Evolutionary conservation across 2,888 invertebrate species (phyloP).

Genomic region (Lepidochitona cinerea): DNA sequence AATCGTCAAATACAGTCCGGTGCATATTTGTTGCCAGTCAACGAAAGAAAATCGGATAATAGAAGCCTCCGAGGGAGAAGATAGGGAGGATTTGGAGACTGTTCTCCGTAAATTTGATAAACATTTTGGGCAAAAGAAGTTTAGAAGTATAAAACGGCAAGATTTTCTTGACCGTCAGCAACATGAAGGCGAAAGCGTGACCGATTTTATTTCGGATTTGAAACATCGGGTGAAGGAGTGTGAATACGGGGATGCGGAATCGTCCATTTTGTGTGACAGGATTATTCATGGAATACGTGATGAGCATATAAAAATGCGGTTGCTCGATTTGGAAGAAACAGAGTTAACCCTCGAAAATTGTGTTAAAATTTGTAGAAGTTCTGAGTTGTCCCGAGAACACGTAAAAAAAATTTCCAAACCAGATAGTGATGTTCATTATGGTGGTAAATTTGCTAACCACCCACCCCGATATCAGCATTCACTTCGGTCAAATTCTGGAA

Average conservation of each 20-base stretch:
- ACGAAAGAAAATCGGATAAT: too few species aligned
- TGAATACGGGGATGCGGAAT: neutral
- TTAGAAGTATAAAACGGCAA: neutral
- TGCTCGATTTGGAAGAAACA: neutral
- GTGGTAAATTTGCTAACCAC: neutral
- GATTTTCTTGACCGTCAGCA: neutral
- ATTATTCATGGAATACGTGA: neutral
- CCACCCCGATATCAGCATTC: neutral
- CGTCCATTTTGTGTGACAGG: neutral
- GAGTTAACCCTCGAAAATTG: neutral
- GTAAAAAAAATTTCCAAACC: neutral
- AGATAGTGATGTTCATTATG: neutral
- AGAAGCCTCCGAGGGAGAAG: too few species aligned
- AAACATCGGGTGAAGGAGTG: neutral
- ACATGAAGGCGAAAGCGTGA: neutral
- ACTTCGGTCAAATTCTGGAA: neutral
- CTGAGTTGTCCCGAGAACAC: neutral
- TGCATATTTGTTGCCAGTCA: too few species aligned
- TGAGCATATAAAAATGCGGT: neutral
- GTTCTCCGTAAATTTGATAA: too few species aligned
- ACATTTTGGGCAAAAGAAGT: too few species aligned
- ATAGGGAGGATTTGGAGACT: too few species aligned
- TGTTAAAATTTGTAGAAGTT: neutral
- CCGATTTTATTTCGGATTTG: neutral
- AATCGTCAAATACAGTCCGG: too few species aligned